Evolutionary conservation across 2,113 vertebrate species (phyloP).

Genomic region (Chloropsis cyanopogon): DNA sequence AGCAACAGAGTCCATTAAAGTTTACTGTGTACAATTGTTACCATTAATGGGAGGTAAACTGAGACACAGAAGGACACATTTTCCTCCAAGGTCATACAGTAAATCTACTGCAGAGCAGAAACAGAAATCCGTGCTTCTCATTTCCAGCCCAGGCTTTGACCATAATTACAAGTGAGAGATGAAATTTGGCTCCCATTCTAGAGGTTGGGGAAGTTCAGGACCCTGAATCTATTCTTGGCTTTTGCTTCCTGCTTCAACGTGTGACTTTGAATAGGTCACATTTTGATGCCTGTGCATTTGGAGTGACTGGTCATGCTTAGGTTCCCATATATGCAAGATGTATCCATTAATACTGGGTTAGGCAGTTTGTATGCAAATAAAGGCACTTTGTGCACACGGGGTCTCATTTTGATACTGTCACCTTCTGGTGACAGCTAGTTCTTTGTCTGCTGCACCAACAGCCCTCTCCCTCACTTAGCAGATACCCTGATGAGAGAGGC

Average conservation of each 20-base stretch:
- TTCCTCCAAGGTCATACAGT: conserved; percentile 14
- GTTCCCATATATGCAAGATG: not conserved
- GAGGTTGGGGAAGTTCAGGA: conserved; percentile 48
- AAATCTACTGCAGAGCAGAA: not conserved
- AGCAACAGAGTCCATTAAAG: not conserved
- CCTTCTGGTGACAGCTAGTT: not conserved
- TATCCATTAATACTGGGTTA: not conserved
- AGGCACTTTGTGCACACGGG: not conserved
- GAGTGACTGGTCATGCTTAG: not conserved
- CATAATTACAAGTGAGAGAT: conserved; percentile 57
- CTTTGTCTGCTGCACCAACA: not conserved
- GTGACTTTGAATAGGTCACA: conserved; percentile 43
- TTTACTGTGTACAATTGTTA: not conserved
- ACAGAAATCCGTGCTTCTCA: conserved; percentile 40
- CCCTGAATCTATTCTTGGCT: conserved; percentile 54
- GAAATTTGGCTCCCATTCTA: conserved; percentile 28
- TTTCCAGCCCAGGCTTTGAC: conserved; percentile 41
- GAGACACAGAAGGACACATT: not conserved
- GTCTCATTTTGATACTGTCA: not conserved
- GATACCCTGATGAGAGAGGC: not conserved
- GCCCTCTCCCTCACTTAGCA: not conserved
- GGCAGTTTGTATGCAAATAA: not conserved
- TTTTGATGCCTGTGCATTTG: conserved; percentile 9
- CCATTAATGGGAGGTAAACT: conserved; percentile 8
- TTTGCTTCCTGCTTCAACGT: not conserved